Evolutionary conservation across 2,888 invertebrate genomes (phyloP).

Genomic region (Pyrocoelia pectoralis): DNA sequence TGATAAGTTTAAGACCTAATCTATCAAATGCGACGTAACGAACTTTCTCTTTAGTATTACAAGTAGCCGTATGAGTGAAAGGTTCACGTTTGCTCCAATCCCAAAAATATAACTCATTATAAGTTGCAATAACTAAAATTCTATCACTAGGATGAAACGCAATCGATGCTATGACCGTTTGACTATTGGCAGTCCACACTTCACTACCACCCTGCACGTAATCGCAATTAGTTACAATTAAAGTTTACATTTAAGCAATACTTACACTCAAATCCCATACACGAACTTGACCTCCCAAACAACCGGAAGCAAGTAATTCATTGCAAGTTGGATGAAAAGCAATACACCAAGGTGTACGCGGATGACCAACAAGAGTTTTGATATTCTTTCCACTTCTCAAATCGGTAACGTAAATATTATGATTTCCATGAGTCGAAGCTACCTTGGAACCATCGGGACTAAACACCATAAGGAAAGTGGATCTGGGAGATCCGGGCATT

Average conservation of each 20-base stretch:
- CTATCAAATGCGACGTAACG: conserved; percentile 88
- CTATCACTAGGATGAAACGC: conserved; percentile 87
- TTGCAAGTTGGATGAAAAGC: conserved; percentile 87
- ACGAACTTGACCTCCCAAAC: conserved; percentile 87
- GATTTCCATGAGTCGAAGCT: conserved; percentile 90
- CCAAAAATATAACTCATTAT: conserved; percentile 88
- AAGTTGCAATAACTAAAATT: conserved; percentile 84
- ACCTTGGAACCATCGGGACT: conserved; percentile 87
- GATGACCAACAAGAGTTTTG: conserved; percentile 81
- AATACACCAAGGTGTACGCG: conserved; percentile 90
- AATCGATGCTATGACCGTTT: conserved; percentile 82
- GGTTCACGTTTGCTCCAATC: conserved; percentile 84
- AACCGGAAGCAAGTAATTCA: conserved; percentile 86
- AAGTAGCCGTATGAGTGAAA: conserved; percentile 78
- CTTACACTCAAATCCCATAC: conserved; percentile 85
- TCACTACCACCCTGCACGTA: conserved; percentile 83
- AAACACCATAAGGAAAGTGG: conserved; percentile 87
- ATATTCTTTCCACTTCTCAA: conserved; percentile 80
- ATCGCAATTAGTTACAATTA: conserved; percentile 35
- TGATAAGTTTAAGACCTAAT: conserved; percentile 81
- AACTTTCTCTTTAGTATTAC: conserved; percentile 81
- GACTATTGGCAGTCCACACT: conserved; percentile 78
- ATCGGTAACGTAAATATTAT: conserved; percentile 86
- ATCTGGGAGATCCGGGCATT: conserved; percentile 77
- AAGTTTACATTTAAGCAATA: conserved; percentile 20